Conservation (phyloP, 2,797 vertebrate species). For the Fundulus diaphanus region DNA sequence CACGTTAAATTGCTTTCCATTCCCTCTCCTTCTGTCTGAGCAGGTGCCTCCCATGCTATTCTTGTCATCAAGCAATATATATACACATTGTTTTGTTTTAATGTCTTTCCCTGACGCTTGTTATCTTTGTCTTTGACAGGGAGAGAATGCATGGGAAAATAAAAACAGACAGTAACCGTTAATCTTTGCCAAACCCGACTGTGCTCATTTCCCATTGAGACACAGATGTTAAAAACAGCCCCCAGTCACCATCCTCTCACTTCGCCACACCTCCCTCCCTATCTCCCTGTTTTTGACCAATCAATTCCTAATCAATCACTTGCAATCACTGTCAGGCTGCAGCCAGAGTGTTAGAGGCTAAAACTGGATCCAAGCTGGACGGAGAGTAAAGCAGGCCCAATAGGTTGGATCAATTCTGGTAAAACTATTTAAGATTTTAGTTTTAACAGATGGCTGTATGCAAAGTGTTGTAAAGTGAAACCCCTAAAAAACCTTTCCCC, state of each 20-base stretch:
- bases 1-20: conserved; percentile 42
- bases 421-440: neutral
- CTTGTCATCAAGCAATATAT: conserved; percentile 47
- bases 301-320: conserved; percentile 65
- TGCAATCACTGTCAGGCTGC: conserved; percentile 37
- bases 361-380: conserved; percentile 6
- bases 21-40: conserved; percentile 31
- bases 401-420: conserved; percentile 27
- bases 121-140: conserved; percentile 50
- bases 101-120: conserved; percentile 40
- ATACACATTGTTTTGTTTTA: conserved; percentile 55
- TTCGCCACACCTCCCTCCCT: conserved; percentile 27
- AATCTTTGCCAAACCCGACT: conserved; percentile 53
- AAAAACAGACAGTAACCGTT: conserved; percentile 43
- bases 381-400: conserved; percentile 27
- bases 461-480: neutral
- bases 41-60: conserved; percentile 61
- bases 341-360: conserved; percentile 16
- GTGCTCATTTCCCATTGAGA: conserved; percentile 58
- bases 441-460: neutral
- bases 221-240: conserved; percentile 51
- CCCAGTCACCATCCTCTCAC: neutral
- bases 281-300: conserved; percentile 36
- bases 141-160: conserved; percentile 45
- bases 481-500: neutral